Conservation (phyloP, 2,888 invertebrate genomes). For the Hirudinaria manillensis region DNA sequence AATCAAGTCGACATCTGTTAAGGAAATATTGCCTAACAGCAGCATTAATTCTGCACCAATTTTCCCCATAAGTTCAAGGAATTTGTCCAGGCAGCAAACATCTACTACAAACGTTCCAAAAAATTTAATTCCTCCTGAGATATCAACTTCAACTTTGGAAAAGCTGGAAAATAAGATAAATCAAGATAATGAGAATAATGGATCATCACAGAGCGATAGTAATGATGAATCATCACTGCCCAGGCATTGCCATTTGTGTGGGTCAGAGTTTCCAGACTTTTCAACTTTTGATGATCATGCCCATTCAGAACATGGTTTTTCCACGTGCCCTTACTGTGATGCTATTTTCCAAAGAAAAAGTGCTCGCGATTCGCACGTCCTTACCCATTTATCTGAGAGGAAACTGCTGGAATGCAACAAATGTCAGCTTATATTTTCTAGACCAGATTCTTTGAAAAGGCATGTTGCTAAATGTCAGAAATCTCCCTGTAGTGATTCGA, state of each 20-base stretch:
- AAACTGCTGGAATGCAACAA: conserved; percentile 26
- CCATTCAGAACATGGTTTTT: conserved; percentile 15
- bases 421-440: conserved; percentile 23
- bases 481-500: neutral
- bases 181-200: neutral
- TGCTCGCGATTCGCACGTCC: conserved; percentile 23
- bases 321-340: conserved; percentile 28
- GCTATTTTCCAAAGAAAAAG: conserved; percentile 14
- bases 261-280: conserved; percentile 26
- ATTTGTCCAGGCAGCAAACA: conserved; percentile 11
- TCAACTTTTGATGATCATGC: conserved; percentile 28
- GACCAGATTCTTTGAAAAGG: conserved; percentile 21
- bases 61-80: conserved; percentile 25
- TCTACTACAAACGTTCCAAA: neutral
- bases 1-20: neutral
- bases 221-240: conserved; percentile 13
- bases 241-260: conserved; percentile 21
- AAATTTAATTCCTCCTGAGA: too few relatives aligned
- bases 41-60: conserved; percentile 5
- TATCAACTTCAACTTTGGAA: neutral
- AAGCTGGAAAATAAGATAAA: neutral
- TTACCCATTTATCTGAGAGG: conserved; percentile 24
- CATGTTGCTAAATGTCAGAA: conserved; percentile 21
- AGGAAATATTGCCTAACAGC: neutral
- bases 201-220: conserved; percentile 8